phyloP scores from a whole-genome alignment of 2,797 vertebrate species.

The Anisognathus igniventris region DNA sequence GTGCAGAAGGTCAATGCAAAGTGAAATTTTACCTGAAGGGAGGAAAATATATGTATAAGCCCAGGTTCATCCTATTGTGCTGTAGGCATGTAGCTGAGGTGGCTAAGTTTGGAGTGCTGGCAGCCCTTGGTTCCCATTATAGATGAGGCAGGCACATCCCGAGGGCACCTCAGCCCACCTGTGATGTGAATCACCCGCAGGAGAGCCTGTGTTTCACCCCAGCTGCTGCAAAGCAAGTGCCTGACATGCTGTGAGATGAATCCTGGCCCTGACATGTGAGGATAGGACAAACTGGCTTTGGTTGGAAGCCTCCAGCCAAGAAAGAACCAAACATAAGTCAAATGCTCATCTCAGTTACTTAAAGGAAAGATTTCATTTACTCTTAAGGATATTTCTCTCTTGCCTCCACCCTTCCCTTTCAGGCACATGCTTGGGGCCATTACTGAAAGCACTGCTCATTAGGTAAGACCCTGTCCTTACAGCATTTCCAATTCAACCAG shows the following conservation, averaged over 20 bases:
- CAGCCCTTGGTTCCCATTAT: background rate
- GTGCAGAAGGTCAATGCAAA: conserved; percentile 43
- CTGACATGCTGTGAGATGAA: background rate
- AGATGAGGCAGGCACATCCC: background rate
- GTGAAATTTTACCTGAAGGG: conserved; percentile 36
- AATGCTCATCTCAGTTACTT: rapidly evolving
- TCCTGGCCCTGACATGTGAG: background rate
- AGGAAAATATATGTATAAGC: background rate
- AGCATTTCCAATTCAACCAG: background rate
- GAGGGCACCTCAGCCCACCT: background rate
- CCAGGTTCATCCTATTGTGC: background rate
- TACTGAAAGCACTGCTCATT: background rate
- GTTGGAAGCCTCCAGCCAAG: background rate
- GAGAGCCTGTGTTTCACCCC: background rate
- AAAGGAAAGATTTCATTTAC: background rate
- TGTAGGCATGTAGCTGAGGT: background rate
- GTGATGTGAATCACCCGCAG: background rate
- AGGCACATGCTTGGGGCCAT: background rate
- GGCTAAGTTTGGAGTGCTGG: background rate
- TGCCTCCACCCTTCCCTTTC: background rate
- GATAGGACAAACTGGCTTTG: background rate
- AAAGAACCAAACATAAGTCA: background rate
- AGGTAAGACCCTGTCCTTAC: background rate
- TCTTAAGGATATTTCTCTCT: background rate
- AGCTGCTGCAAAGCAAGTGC: background rate